Evolutionary conservation across 2,888 invertebrate species (phyloP), one percentile per base, ranked within the genome.

Genomic region (Metacarcinus magister): DNA sequence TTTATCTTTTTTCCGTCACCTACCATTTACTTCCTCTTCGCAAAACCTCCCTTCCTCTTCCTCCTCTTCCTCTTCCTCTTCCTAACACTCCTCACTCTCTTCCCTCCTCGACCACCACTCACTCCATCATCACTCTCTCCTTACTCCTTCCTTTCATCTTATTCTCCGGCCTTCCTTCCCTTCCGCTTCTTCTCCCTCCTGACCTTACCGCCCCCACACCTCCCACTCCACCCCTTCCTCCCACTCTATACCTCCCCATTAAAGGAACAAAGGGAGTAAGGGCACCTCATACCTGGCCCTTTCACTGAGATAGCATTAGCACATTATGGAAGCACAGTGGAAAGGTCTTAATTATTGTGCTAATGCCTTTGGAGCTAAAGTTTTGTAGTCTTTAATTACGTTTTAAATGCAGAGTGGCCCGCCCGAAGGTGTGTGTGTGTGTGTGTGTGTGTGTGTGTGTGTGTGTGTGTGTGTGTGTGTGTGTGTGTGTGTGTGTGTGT

Each of bases 291-390:
- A 1, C 54, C 54, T 54, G 54, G 54, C 44, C 48, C 91, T 91
- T 43, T 44, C 91, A 32, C 82, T 1, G 67, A 82, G 82, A 82
- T 32, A 32, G 32, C 82, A 82, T 82, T 82, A 82, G 82, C 82
- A 82, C 82, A 82, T 82, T 82, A 82, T 82, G 82, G 82, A 82
- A 82, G 82, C 82, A 82, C 82, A 82, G 82, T 82, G 82, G 82
- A 82, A 82, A 82, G 82, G 82, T 82, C 82, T 82, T 82, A 82
- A 82, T 82, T 82, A 82, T 82, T 82, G 82, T 82, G 82, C 82
- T 82, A 82, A 82, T 82, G 91, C 91, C 43, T 46, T 46, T 44
- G n/a, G 28, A 43, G 44, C 23, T 46, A 91, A 44, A 91, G 46
- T 48, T 92, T 46, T 92, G 46, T 82, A 32, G 82, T 32, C 82